These are phyloP conservation scores for Alectura lathami DNA, from an alignment of 2,113 vertebrate genomes.

Conservation along the genomic window DNA sequence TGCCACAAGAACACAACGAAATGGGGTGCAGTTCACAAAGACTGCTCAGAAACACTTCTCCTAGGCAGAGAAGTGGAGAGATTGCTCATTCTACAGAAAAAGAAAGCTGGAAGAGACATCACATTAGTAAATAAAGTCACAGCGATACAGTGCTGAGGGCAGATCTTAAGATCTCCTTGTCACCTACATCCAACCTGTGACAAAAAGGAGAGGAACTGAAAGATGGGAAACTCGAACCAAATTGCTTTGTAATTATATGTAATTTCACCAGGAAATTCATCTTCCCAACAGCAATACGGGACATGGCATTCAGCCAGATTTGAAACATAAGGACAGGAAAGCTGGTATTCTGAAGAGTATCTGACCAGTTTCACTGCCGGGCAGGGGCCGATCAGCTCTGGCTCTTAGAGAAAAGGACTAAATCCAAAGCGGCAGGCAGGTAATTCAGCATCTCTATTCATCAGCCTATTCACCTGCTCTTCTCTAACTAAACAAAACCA, in stretches of 20 bases:
- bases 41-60: neutral
- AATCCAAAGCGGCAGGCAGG: neutral
- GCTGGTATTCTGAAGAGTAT: neutral
- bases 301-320: neutral
- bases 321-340: neutral
- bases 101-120: neutral
- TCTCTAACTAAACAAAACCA: neutral
- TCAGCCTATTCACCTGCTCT: neutral
- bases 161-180: neutral
- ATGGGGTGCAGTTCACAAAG: neutral
- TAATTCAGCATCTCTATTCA: neutral
- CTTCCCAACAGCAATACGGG: neutral
- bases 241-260: neutral
- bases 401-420: neutral
- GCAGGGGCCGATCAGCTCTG: no score
- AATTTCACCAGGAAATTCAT: neutral
- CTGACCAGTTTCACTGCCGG: neutral
- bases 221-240: neutral
- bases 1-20: neutral
- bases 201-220: neutral
- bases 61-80: neutral
- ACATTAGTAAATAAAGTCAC: neutral
- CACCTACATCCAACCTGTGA: neutral
- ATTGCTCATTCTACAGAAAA: neutral
- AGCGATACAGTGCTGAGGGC: neutral